phyloP scores from a whole-genome alignment of 2,113 vertebrate genomes.

The Sterrhoptilus dennistouni region DNA sequence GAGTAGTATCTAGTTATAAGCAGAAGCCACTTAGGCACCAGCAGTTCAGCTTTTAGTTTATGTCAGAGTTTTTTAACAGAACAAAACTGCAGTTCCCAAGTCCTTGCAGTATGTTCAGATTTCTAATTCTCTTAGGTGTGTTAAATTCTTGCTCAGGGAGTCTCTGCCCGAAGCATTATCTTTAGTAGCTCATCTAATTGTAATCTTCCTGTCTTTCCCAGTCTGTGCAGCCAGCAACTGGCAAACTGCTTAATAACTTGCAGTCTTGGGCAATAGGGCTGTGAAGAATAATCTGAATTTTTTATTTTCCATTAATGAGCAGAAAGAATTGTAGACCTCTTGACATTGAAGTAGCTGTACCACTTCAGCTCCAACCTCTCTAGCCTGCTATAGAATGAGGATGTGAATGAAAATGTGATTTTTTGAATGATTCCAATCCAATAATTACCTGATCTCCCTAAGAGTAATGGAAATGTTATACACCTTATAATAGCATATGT shows the following conservation, averaged over 20 bases:
- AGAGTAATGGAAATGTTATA: neutral
- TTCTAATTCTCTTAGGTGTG: neutral
- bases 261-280: neutral
- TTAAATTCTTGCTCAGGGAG: neutral
- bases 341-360: neutral
- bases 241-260: neutral
- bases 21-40: neutral
- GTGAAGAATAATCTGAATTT: neutral
- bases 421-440: neutral
- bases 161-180: neutral
- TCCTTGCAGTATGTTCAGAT: neutral
- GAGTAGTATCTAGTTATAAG: neutral
- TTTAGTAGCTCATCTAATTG: neutral
- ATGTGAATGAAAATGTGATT: neutral
- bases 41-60: neutral
- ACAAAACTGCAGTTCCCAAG: neutral
- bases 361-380: neutral
- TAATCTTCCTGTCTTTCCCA: neutral
- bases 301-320: neutral
- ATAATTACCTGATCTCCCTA: neutral
- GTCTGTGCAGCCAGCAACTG: neutral
- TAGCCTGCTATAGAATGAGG: neutral
- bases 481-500: neutral
- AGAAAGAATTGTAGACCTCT: neutral
- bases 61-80: neutral